phyloP scores from a whole-genome alignment of 2,797 vertebrate genomes.

The Tamandua tetradactyla region DNA sequence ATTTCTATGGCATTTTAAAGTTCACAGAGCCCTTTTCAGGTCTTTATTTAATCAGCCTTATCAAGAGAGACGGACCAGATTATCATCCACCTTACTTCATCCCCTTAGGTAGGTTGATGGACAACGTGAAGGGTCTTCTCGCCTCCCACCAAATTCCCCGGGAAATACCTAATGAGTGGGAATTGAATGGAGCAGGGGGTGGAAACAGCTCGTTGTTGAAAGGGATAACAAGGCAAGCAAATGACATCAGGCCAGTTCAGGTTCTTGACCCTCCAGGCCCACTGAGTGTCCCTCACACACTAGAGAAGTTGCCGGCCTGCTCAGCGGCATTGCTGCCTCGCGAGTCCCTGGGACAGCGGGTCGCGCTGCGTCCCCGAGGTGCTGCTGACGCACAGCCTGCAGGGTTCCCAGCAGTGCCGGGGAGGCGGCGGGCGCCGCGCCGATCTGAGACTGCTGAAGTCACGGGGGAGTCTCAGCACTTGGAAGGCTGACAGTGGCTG shows the following conservation, averaged over 20 bases:
- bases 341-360: background rate
- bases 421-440: conserved; percentile 65
- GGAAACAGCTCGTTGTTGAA: background rate
- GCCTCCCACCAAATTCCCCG: background rate
- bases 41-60: background rate
- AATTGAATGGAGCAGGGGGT: background rate
- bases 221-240: background rate
- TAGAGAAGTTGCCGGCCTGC: background rate
- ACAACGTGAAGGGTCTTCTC: background rate
- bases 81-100: background rate
- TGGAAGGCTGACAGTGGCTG: conserved; percentile 43
- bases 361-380: accelerated
- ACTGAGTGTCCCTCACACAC: background rate
- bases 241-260: background rate
- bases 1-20: background rate
- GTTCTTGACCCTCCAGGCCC: background rate
- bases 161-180: background rate
- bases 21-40: background rate
- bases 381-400: conserved; percentile 80
- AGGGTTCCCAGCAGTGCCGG: conserved; percentile 71
- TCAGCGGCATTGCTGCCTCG: background rate
- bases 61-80: background rate
- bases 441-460: conserved; percentile 59
- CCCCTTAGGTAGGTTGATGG: background rate
- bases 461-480: conserved; percentile 66